Evolutionary conservation across 2,888 invertebrate species (phyloP), one percentile per base, ranked within the genome.

Genomic region (Phalera bucephala): DNA sequence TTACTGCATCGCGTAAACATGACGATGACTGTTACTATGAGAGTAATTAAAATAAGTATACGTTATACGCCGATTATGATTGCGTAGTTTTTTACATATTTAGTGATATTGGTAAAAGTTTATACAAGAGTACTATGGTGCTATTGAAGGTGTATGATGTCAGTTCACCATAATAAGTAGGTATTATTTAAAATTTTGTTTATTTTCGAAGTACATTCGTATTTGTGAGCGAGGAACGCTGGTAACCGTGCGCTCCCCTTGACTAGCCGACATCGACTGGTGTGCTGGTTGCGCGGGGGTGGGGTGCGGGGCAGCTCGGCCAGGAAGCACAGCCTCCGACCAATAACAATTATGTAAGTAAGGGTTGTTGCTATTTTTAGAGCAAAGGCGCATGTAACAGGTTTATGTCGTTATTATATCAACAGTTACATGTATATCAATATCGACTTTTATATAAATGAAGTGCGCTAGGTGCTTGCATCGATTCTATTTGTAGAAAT

Each of bases 321-420:
- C 64, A 71, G 76, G 72, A 75, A 77, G 56, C 80, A 73, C 84
- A 86, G 82, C 84, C 85, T 82, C 85, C 81, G 52, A 71, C 77
- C 80, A 70, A 80, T 76, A 79, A 79, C 67, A 82, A 84, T 85
- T 86, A 85, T 72, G 71, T 83, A 85, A 79, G 72, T 66, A 65
- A 71, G 85, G 85, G 85, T 80, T 72, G 78, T 45, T 67, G 73
- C 81, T 88, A 88, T 88, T 85, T 87, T 80, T 83, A 82, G 82
- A 70, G 33, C 37, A 45, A 60, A 72, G 69, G 65, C 68, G 63
- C 56, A 64, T 66, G 66, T 74, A 73, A 78, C 73, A 68, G 64
- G 72, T 70, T 64, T 56, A 45, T 60, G 63, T 54, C 53, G 59
- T 57, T 66, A n/a, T n/a, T n/a, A 63, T 62, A 28, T 15, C 9